Evolutionary conservation across 1,140 invertebrate genomes (phyloP).

Genomic region (Spodoptera litura): DNA sequence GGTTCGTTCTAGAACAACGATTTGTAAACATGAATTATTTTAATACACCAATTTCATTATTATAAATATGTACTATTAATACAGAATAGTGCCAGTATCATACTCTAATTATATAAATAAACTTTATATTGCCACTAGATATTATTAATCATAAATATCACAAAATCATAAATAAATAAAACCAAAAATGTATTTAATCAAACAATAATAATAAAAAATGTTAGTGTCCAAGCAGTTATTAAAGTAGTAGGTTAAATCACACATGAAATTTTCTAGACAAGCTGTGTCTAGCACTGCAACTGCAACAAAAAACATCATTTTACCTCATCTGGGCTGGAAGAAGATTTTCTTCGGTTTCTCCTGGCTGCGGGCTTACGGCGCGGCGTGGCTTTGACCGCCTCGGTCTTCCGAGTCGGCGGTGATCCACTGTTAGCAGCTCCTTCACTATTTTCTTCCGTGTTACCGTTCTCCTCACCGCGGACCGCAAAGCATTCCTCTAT

Average conservation of each 20-base stretch:
- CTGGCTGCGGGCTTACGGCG: slow-evolving; percentile 53
- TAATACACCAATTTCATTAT: not conserved
- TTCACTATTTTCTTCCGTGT: slow-evolving; percentile 17
- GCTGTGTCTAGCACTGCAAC: not conserved
- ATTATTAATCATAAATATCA: no score
- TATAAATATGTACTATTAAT: no score
- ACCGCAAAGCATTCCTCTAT: slow-evolving; percentile 84
- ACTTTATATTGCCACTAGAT: no score
- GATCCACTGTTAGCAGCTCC: slow-evolving; percentile 10
- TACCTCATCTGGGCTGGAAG: slow-evolving; percentile 71
- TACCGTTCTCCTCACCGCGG: slow-evolving; percentile 60
- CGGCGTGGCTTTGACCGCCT: slow-evolving; percentile 54
- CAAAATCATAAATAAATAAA: no score
- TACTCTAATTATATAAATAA: no score
- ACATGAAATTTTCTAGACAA: no score
- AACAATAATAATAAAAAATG: no score
- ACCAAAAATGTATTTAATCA: no score
- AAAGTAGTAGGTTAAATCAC: no score
- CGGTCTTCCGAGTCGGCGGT: slow-evolving; percentile 44
- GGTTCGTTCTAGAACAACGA: slow-evolving; percentile 71
- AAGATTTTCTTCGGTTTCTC: slow-evolving; percentile 57
- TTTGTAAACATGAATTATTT: slow-evolving; percentile 20
- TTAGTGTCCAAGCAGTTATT: no score
- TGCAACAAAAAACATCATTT: not conserved
- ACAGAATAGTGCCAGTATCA: no score